Evolutionary conservation across 2,888 invertebrate genomes (phyloP).

Genomic region (Drosophila yooni): DNA sequence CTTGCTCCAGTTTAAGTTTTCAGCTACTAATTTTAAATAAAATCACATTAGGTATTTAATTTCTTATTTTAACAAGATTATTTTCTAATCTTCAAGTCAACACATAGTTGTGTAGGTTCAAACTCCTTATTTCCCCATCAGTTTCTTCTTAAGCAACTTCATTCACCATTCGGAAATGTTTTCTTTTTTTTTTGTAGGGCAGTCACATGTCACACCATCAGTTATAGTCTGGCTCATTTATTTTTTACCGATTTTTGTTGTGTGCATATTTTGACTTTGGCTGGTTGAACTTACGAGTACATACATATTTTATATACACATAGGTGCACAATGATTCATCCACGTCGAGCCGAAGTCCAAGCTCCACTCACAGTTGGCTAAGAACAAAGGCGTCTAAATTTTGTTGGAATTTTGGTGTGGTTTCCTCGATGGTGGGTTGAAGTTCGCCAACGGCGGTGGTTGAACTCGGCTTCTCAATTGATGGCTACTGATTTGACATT

Average conservation of each 20-base stretch:
- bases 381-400: constrained; percentile 55
- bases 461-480: constrained; percentile 49
- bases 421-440: constrained; percentile 63
- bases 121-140: neutral
- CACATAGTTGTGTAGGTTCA: neutral
- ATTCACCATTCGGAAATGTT: neutral
- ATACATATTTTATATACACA: neutral
- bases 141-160: neutral
- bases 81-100: neutral
- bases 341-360: constrained; percentile 15
- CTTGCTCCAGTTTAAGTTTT: too few relatives aligned
- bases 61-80: neutral
- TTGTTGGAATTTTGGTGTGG: neutral
- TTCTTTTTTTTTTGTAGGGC: constrained; percentile 14
- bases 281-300: constrained; percentile 39
- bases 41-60: neutral
- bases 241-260: constrained; percentile 23
- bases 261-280: constrained; percentile 42
- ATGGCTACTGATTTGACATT: constrained; percentile 23
- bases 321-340: constrained; percentile 47
- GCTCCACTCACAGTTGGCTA: constrained; percentile 30
- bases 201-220: constrained; percentile 20
- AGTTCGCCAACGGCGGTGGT: constrained; percentile 66
- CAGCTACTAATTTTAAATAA: neutral
- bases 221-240: constrained; percentile 55